Percentiles rank a stretch among this genome's conserved stretches.
Conservation (phyloP, 2,888 invertebrate species). For the Drosophila colorata region DNA sequence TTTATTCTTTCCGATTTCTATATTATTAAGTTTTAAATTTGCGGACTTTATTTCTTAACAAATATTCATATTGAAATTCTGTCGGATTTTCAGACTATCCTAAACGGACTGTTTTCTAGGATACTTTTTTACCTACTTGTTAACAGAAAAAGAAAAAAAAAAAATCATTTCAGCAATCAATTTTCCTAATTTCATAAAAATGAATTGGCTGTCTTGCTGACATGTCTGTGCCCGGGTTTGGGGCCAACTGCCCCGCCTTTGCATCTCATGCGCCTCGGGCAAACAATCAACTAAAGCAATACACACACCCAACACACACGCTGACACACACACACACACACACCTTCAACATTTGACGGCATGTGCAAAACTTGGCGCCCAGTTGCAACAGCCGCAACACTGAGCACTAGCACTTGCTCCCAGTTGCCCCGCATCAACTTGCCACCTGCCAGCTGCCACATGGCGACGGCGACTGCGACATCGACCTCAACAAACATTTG, state of each 20-base stretch:
- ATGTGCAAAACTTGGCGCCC: slow-evolving; percentile 64
- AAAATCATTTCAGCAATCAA: slow-evolving; percentile 55
- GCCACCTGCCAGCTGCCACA: slow-evolving; percentile 41
- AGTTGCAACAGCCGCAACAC: slow-evolving; percentile 30
- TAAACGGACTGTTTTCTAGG: no score
- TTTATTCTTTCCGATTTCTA: no score
- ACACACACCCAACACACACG: slow-evolving; percentile 27
- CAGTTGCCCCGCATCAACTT: slow-evolving; percentile 48
- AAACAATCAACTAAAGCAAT: slow-evolving; percentile 68
- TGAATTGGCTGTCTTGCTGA: slow-evolving; percentile 66
- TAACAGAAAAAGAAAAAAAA: slow-evolving; percentile 7
- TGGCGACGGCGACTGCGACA: slow-evolving; percentile 22
- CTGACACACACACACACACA: slow-evolving; percentile 27
- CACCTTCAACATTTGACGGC: slow-evolving; percentile 59
- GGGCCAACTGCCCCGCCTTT: slow-evolving; percentile 7
- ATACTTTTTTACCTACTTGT: not conserved
- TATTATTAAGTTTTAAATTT: no score
- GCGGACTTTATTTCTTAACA: no score
- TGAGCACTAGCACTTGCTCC: slow-evolving; percentile 31
- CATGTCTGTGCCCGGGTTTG: slow-evolving; percentile 6
- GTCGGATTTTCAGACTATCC: no score
- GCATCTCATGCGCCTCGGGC: slow-evolving; percentile 53
- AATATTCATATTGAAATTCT: no score
- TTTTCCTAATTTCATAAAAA: slow-evolving; percentile 69
- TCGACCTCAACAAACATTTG: slow-evolving; percentile 52